Base-by-base conservation (phyloP, 2,797 vertebrate species). In the Trachurus trachurus region DNA sequence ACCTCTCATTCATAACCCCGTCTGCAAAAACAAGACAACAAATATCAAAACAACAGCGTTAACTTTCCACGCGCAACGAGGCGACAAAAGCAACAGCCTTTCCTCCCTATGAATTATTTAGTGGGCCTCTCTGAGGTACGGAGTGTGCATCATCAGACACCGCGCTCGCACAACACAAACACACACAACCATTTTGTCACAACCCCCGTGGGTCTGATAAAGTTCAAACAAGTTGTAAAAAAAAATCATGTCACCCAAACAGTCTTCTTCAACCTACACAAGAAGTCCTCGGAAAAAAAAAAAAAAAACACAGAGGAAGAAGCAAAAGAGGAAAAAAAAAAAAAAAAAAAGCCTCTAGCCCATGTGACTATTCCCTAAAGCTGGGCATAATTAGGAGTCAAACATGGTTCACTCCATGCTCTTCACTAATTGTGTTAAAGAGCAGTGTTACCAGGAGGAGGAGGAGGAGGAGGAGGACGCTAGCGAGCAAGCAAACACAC, bases 361-460 rank as follows among this genome's bases (percentile, higher is more conserved):
- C 94, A 86, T 95, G 95, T 94, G 95, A 94, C 93, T 96, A 96
- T 96, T 97, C 97, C 96, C 97, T 93, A 84, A 94, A 94, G 96
- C 95, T 88, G 94, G 93, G 92, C 94, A 96, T 98, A 98, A 99
- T 96, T 96, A 96, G 96, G 94, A 97, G 95, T 96, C 96, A 97
- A 98, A 96, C 95, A 95, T 88, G 95, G 94, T 92, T 92, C 93
- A 95, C 93, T 93, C 95, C 93, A 94, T 95, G 95, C 96, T 96
- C 96, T 95, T 95, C 93, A 89, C 94, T 97, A 98, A 99, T 98
- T 97, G 96, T 95, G 93, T 97, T 97, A 97, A 98, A 98, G 96
- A 97, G 96, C 95, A 94, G 93, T 92, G 96, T 96, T 97, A 97
- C 95, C 93, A 96, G 93, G 95, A 97, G 95, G 95, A 89, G 81